Base-by-base conservation (phyloP, 2,113 vertebrate genomes). In the Poecile atricapillus region DNA sequence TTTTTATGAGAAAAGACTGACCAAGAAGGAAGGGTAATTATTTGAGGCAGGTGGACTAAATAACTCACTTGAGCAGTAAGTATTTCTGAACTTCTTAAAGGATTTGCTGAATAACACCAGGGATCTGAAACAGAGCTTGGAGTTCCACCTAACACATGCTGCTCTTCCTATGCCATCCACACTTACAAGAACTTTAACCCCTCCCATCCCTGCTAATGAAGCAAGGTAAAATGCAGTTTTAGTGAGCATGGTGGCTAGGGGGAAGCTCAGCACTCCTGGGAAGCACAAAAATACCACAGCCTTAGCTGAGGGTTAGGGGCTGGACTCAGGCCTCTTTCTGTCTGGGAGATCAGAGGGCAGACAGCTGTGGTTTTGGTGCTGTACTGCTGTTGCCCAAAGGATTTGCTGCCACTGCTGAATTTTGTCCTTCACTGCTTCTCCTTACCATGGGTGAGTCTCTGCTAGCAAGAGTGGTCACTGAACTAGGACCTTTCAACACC, bases 241-340 rank as follows among this genome's bases (percentile, higher is more conserved):
- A 46, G 7, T 37, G 33, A 81, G 28, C 4, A 2, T 39, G 8
- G 4, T 58, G 52, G 13, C 28, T 33, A 28, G 16, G 19, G 23
- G 23, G 15, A 65, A 80, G 25, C 39, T 44, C 62, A 35, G 31
- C 2, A 6, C 13, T 37, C 15, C 37, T 55, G 39, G 39, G 21
- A 55, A 58, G 22, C 0, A 0, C 5, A 17, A 13, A 69, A 13
- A 49, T 33, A 17, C 23, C 8, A 4, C 1, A 2, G 30, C n/a
- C n/a, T 39, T 58, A n/a, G 43, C 28, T n/a, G 14, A 18, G 23
- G 9, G 14, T 28, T 23, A 58, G n/a, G 10, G 18, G 22, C 28
- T 68, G 28, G 35, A 52, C 22, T 58, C 10, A 67, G n/a, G 13
- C 27, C n/a, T n/a, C 30, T 63, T 11, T 20, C 21, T 39, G 14